Percentiles rank a stretch among this genome's conserved stretches.
phyloP scores from a whole-genome alignment of 2,888 invertebrate species.

The Drosophila robusta region DNA sequence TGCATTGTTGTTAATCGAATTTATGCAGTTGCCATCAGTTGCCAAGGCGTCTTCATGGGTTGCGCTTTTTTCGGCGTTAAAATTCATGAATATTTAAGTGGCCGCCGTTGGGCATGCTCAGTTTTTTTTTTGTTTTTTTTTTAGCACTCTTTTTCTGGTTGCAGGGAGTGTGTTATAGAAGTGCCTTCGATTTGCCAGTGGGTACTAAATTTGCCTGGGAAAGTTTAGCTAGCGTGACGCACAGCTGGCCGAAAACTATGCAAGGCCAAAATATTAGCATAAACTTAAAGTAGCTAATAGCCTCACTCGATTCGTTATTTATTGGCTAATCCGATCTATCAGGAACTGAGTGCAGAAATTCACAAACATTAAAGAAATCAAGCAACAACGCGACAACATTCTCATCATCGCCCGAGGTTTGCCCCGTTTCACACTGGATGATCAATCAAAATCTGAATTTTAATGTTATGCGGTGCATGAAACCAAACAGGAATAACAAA shows the following conservation, averaged over 20 bases:
- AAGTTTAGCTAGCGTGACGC: constrained; percentile 64
- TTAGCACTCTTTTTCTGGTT: neutral
- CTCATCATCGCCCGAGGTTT: constrained; percentile 7
- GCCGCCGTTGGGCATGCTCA: constrained; percentile 40
- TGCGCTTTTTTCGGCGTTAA: constrained; percentile 39
- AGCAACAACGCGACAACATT: constrained; percentile 22
- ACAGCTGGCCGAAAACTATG: neutral
- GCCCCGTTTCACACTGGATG: constrained; percentile 45
- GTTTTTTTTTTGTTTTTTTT: constrained; percentile 1
- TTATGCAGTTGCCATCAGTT: constrained; percentile 39
- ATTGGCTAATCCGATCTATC: constrained; percentile 28
- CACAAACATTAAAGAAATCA: constrained; percentile 21
- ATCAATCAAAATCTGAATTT: constrained; percentile 80
- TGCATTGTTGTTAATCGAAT: constrained; percentile 78
- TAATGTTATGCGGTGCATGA: constrained; percentile 78
- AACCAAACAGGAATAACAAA: constrained; percentile 62
- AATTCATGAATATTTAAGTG: constrained; percentile 77
- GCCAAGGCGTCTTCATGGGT: neutral
- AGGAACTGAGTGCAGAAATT: constrained; percentile 23
- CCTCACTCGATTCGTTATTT: constrained; percentile 17
- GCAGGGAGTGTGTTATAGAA: constrained; percentile 4
- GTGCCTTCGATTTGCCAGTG: constrained; percentile 23
- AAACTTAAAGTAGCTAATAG: constrained; percentile 11
- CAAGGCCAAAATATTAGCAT: constrained; percentile 23
- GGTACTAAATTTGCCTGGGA: constrained; percentile 60